Evolutionary conservation across 2,888 invertebrate species (phyloP).

Genomic region (Nymphalis urticae): DNA sequence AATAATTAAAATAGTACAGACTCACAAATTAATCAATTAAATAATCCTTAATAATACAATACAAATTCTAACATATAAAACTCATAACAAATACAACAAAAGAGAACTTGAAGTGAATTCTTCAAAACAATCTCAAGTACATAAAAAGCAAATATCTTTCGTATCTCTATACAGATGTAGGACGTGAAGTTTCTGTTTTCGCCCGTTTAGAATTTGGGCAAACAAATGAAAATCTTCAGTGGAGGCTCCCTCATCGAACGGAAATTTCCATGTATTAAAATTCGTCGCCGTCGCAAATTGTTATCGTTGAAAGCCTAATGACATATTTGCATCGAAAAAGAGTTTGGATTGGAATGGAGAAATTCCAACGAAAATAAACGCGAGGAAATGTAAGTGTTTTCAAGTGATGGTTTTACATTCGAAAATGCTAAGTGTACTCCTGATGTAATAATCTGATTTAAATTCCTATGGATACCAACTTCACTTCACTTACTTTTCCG

Average conservation of each 20-base stretch:
- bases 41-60: too few species aligned
- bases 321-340: constrained; percentile 72
- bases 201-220: constrained; percentile 22
- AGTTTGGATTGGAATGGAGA: constrained; percentile 50
- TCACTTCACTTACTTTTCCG: too few species aligned
- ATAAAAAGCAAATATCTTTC: background rate
- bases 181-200: constrained; percentile 10
- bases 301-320: constrained; percentile 62
- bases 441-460: too few species aligned
- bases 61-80: too few species aligned
- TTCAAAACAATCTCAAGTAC: background rate
- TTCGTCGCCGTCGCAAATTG: constrained; percentile 61
- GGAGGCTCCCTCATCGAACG: constrained; percentile 23
- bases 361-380: constrained; percentile 44
- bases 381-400: constrained; percentile 23
- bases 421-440: constrained; percentile 13
- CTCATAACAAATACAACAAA: background rate
- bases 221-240: constrained; percentile 24
- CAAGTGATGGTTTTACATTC: constrained; percentile 15
- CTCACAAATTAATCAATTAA: too few species aligned
- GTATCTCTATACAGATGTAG: background rate
- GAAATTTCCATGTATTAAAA: constrained; percentile 65
- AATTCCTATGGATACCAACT: too few species aligned
- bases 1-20: too few species aligned
- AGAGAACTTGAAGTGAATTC: background rate